Percentiles rank a stretch among this genome's conserved stretches.
phyloP scores from a whole-genome alignment of 2,888 invertebrate species.

The Cephus runcator region DNA sequence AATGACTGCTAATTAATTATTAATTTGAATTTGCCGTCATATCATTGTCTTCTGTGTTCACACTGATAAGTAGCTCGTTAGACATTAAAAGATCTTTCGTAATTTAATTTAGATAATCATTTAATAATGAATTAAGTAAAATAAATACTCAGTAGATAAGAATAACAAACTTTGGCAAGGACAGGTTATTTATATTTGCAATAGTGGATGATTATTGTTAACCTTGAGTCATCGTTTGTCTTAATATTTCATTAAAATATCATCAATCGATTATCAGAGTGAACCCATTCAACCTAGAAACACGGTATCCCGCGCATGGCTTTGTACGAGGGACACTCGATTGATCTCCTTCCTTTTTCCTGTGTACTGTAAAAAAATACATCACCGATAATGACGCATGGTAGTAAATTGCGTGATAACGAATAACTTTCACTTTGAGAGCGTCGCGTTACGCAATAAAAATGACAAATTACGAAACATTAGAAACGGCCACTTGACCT shows the following conservation, averaged over 20 bases:
- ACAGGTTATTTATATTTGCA: slow-evolving; percentile 10
- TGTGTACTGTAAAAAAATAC: not conserved
- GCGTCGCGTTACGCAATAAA: not conserved
- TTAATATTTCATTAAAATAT: not conserved
- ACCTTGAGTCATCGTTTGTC: slow-evolving; percentile 16
- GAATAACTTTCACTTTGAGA: not conserved
- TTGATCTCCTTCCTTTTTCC: not conserved
- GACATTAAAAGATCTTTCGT: not conserved
- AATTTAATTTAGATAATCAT: not conserved
- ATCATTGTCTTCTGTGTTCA: not conserved
- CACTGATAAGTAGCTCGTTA: not conserved
- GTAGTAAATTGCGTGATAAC: not conserved
- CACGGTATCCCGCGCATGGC: not conserved
- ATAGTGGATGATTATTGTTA: slow-evolving; percentile 12
- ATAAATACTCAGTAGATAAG: not conserved
- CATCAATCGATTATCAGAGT: not conserved
- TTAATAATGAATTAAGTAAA: not conserved
- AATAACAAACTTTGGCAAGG: slow-evolving; percentile 13
- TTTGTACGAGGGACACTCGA: not conserved
- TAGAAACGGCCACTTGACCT: not conserved
- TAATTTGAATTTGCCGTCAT: not conserved
- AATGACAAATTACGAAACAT: not conserved
- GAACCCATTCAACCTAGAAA: not conserved
- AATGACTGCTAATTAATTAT: not conserved
- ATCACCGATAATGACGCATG: not conserved